Evolutionary conservation across 2,888 invertebrate species (phyloP), one percentile per base, ranked within the genome.

Genomic region (Dryomyza anilis): DNA sequence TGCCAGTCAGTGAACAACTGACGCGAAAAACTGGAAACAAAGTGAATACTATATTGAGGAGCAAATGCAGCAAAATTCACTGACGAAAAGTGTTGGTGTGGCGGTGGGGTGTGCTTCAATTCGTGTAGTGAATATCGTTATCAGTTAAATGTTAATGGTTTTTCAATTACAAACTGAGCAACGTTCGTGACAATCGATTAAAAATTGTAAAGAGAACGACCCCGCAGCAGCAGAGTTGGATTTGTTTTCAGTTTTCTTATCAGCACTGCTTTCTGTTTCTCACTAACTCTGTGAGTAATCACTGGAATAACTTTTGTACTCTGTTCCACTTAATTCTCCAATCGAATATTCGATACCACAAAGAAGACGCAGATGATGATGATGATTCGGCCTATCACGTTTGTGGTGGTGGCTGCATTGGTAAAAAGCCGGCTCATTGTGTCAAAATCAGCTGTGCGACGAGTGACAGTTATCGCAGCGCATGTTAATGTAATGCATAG

Each of bases 391-490:
- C 21, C 33, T 33, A 21, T 25, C 43, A 58, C 58, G 58, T 46
- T 19, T 19, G n/a, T 3, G 16, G 6, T 21, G 30, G 14, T 12
- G 45, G 29, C 8, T 46, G 12, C 23, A 33, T n/a, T n/a, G n/a
- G n/a, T n/a, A n/a, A n/a, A n/a, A n/a, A n/a, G 27, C 58, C 43
- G 58, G 45, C 16, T 19, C 16, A 8, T 21, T 30, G 33, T 60
- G 36, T 23, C 36, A 36, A 25, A 60, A 60, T 33, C 60, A 60
- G 60, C 60, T 60, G 60, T 48, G 33, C 3, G 6, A 12, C 5
- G n/a, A 33, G 36, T 48, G 60, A 46, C 46, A 46, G 39, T n/a
- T n/a, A n/a, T n/a, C n/a, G n/a, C n/a, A n/a, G n/a, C n/a, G n/a
- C n/a, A n/a, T n/a, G n/a, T n/a, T n/a, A n/a, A n/a, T n/a, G n/a